phyloP scores from a whole-genome alignment of 2,888 invertebrate species.

The Entomobrya proxima region DNA sequence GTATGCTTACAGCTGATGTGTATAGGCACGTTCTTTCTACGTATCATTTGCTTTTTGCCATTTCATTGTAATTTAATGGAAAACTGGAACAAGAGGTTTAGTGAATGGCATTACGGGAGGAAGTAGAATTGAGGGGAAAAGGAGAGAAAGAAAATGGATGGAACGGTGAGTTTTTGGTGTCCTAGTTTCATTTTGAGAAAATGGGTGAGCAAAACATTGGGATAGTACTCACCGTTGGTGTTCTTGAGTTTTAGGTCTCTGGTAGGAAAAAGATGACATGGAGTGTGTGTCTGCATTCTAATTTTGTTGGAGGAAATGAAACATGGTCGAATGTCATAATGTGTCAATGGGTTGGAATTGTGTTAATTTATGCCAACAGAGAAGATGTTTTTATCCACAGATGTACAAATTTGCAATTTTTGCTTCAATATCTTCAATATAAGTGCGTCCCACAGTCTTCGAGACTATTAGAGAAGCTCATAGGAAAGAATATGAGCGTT shows the following conservation, averaged over 20 bases:
- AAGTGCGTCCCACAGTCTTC: too few relatives aligned
- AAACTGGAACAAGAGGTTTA: slow-evolving; percentile 46
- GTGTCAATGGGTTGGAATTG: too few relatives aligned
- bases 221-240: neutral
- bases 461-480: too few relatives aligned
- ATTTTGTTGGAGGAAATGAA: too few relatives aligned
- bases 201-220: slow-evolving; percentile 10
- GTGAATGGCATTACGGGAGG: neutral
- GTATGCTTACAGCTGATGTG: neutral
- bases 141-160: neutral
- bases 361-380: too few relatives aligned
- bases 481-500: too few relatives aligned
- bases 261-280: neutral
- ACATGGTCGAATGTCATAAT: too few relatives aligned
- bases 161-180: neutral
- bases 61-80: slow-evolving; percentile 37
- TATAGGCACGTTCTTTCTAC: neutral
- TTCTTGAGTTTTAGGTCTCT: neutral
- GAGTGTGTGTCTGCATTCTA: too few relatives aligned
- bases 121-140: neutral
- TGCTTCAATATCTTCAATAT: too few relatives aligned
- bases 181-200: slow-evolving; percentile 15
- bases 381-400: too few relatives aligned
- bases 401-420: too few relatives aligned
- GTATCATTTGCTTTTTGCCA: neutral